These are phyloP conservation scores for Cremastinae sp. DNA, from an alignment of 2,888 invertebrate species.

Conservation along the genomic window DNA sequence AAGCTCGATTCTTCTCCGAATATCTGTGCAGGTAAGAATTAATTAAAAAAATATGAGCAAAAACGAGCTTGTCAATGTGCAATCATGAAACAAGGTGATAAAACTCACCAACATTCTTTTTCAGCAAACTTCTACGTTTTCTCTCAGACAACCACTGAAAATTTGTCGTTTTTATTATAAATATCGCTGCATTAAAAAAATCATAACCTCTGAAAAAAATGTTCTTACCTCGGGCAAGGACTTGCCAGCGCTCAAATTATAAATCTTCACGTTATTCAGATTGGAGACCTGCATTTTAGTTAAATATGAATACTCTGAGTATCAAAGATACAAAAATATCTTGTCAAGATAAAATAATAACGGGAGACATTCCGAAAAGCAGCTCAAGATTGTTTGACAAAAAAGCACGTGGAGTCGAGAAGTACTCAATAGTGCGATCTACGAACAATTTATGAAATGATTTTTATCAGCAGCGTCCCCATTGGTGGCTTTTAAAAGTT, in stretches of 20 bases:
- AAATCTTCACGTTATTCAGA: slow-evolving; percentile 98
- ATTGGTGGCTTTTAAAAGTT: too few species aligned
- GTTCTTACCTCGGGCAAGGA: slow-evolving; percentile 95
- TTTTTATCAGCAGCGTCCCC: too few species aligned
- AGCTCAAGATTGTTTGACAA: slow-evolving; percentile 18
- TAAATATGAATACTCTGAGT: neutral
- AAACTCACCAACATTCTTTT: slow-evolving; percentile 89
- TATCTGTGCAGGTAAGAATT: slow-evolving; percentile 82
- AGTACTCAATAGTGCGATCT: too few species aligned
- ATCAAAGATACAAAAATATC: slow-evolving; percentile 1
- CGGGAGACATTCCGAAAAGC: slow-evolving; percentile 9
- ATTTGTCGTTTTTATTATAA: slow-evolving; percentile 47
- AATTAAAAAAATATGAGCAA: neutral
- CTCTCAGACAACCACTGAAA: slow-evolving; percentile 93
- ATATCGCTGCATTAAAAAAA: neutral
- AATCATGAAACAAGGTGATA: neutral
- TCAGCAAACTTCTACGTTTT: slow-evolving; percentile 89
- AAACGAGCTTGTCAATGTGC: neutral
- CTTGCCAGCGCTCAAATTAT: slow-evolving; percentile 98
- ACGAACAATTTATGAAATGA: too few species aligned
- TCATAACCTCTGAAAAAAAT: slow-evolving; percentile 34
- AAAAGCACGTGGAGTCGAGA: slow-evolving; percentile 56
- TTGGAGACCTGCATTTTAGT: slow-evolving; percentile 92
- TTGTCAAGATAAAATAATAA: slow-evolving; percentile 19
- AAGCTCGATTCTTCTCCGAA: slow-evolving; percentile 94